phyloP scores from a whole-genome alignment of 2,113 vertebrate genomes.

The Suncus etruscus region DNA sequence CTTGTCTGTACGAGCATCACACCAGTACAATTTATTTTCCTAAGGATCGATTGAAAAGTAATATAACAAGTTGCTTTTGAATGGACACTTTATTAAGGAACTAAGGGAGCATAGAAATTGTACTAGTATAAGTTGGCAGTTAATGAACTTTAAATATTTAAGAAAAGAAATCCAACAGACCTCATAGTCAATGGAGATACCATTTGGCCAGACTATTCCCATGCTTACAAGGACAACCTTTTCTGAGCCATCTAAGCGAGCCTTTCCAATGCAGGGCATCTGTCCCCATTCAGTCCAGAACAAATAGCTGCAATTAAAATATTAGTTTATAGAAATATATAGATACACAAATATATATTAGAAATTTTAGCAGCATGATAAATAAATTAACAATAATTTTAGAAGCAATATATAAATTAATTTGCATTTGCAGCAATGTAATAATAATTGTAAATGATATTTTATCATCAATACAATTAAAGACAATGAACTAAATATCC shows the following conservation, averaged over 20 bases:
- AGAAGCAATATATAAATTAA: neutral
- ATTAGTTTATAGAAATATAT: neutral
- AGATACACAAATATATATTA: neutral
- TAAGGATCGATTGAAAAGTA: constrained; percentile 92
- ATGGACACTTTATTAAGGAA: constrained; percentile 83
- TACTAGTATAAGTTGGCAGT: constrained; percentile 63
- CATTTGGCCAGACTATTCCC: constrained; percentile 96
- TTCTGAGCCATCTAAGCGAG: constrained; percentile 96
- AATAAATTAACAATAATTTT: neutral
- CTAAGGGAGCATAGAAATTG: constrained; percentile 73
- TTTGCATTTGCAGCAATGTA: neutral
- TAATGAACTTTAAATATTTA: constrained; percentile 14
- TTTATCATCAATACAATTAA: neutral
- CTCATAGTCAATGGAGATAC: constrained; percentile 98
- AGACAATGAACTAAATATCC: neutral
- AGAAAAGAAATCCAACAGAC: constrained; percentile 85
- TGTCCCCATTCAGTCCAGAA: constrained; percentile 99
- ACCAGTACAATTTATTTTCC: constrained; percentile 99
- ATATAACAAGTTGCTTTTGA: constrained; percentile 81
- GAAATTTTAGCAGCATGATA: neutral
- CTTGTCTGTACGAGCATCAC: constrained; percentile 99
- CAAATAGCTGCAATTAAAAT: constrained; percentile 91
- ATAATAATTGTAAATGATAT: neutral
- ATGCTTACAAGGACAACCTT: constrained; percentile 95
- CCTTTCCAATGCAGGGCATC: constrained; percentile 95